Percentiles rank a stretch among this genome's conserved stretches.
phyloP scores from a whole-genome alignment of 2,113 vertebrate genomes.

The Talpa occidentalis region DNA sequence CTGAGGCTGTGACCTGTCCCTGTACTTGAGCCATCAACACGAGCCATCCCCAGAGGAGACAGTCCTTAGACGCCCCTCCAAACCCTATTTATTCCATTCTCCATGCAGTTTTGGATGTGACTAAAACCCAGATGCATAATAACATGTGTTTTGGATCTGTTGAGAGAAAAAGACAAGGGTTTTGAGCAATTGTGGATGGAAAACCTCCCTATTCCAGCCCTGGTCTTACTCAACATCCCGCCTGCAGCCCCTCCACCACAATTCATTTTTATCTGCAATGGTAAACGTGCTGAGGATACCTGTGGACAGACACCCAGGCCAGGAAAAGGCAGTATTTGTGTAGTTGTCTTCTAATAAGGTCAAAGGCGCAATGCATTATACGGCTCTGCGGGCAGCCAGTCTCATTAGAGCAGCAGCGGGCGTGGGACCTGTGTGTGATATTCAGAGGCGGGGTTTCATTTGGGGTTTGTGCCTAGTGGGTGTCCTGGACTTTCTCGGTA shows the following conservation, averaged over 20 bases:
- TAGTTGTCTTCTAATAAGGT: conserved; percentile 79
- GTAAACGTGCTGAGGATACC: conserved; percentile 71
- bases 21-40: neutral
- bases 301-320: conserved; percentile 77
- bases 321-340: conserved; percentile 70
- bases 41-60: neutral
- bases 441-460: conserved; percentile 45
- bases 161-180: conserved; percentile 15
- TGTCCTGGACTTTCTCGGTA: conserved; percentile 23
- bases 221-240: conserved; percentile 54
- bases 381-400: conserved; percentile 63
- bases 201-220: conserved; percentile 35
- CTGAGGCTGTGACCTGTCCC: neutral
- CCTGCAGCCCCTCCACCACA: neutral
- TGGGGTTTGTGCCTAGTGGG: conserved; percentile 67
- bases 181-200: neutral
- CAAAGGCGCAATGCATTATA: conserved; percentile 73
- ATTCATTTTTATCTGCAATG: conserved; percentile 52
- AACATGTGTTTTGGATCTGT: conserved; percentile 58
- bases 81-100: conserved; percentile 4
- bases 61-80: neutral
- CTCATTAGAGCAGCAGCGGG: conserved; percentile 74
- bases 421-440: conserved; percentile 56
- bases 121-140: conserved; percentile 50
- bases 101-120: neutral